Evolutionary conservation across 2,888 invertebrate species (phyloP), one percentile per base, ranked within the genome.

Genomic region (Chalcosyrphus nemorum): DNA sequence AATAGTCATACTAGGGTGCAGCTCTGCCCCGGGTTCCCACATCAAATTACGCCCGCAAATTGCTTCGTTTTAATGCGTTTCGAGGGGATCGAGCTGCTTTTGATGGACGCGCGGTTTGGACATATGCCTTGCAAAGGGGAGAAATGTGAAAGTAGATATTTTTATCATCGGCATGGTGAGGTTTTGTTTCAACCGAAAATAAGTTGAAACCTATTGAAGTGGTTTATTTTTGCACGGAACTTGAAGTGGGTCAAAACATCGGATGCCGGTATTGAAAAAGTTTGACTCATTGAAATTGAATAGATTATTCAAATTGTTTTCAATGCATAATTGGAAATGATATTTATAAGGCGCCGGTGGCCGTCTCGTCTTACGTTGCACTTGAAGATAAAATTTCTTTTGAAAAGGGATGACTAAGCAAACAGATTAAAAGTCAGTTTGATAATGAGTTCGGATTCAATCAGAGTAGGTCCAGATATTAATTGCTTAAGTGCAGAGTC

Each of bases 1-100:
- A 19, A 41, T 59, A 59, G 13, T 24, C 24, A 50, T 17, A 32
- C 35, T 57, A 38, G 59, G 59, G 59, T 41, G 59, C 59, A 59
- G 24, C 24, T 24, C 15, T 29, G 27, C 9, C 4, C 15, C 52
- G 38, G 6, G 43, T 43, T 61, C 59, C 15, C 59, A 61, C 5
- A 24, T 17, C n/a, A n/a, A 61, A 61, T 61, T 17, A 43, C 17
- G n/a, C 27, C 7, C 38, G 19, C 13, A 35, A 57, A 41, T 41
- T 59, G 59, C 21, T 59, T 59, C 41, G 21, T 24, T 41, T 41
- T 38, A 24, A 59, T 59, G 59, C 59, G 24, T 17, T 61, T 9
- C 43, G 43, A 24, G 41, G 27, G 59, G 43, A n/a, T n/a, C n/a
- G 3, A 43, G 11, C 11, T 35, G 11, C 17, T 32, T 5, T 13